Percentiles rank a stretch among this genome's conserved stretches.
Evolutionary conservation across 2,888 invertebrate species (phyloP).

Genomic region (Leptinotarsa peninsularis): DNA sequence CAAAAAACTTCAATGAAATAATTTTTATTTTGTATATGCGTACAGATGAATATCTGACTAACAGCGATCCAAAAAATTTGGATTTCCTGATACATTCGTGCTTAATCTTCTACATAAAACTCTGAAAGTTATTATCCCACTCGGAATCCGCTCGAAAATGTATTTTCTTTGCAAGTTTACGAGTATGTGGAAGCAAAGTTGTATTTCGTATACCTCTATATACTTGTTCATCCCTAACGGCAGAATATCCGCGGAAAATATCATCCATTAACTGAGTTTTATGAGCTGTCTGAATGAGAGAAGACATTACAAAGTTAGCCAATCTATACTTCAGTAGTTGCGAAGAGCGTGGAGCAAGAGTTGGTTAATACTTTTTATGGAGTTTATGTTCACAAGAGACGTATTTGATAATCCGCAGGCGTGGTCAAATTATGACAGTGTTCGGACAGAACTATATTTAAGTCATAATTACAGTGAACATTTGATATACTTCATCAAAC

Average conservation of each 20-base stretch:
- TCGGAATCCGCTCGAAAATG: conserved; percentile 44
- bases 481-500: no score
- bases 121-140: conserved; percentile 44
- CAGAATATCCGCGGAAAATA: conserved; percentile 56
- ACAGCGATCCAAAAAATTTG: conserved; percentile 5
- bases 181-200: conserved; percentile 51
- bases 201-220: conserved; percentile 48
- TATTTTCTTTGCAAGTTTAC: conserved; percentile 46
- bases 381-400: no score
- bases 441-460: no score
- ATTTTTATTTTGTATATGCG: no score
- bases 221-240: conserved; percentile 53
- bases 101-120: conserved; percentile 47
- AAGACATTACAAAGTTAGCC: conserved; percentile 65
- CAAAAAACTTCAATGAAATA: no score
- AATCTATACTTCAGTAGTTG: conserved; percentile 64
- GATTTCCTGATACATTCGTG: conserved; percentile 40
- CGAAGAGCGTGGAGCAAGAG: conserved; percentile 44
- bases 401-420: no score
- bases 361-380: not conserved
- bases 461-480: no score
- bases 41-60: not conserved
- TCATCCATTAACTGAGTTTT: conserved; percentile 64
- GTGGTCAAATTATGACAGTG: no score
- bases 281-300: conserved; percentile 62